Percentiles rank a stretch among this genome's conserved stretches.
These are phyloP conservation scores for Catharus ustulatus DNA, from an alignment of 2,797 vertebrate species.

Conservation along the genomic window DNA sequence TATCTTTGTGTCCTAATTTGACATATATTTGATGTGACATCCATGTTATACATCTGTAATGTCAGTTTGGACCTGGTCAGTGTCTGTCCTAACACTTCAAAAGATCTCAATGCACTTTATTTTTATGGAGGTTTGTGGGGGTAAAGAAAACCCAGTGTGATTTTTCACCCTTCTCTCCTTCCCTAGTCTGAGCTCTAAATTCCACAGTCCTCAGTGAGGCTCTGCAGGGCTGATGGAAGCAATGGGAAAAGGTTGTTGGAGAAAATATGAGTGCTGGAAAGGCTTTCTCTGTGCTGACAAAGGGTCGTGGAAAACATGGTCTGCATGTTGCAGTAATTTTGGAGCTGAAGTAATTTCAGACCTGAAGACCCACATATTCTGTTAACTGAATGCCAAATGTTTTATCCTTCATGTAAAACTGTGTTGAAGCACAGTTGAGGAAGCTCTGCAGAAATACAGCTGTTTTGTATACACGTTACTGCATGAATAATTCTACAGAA, in stretches of 20 bases:
- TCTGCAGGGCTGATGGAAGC: neutral
- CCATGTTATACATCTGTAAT: neutral
- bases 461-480: neutral
- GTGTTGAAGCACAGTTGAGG: neutral
- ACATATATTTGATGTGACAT: neutral
- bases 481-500: neutral
- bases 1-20: neutral
- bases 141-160: neutral
- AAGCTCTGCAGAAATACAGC: neutral
- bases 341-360: neutral
- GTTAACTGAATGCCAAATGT: neutral
- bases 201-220: neutral
- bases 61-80: neutral
- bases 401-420: neutral
- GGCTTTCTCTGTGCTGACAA: neutral
- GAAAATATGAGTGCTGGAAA: neutral
- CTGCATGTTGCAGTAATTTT: neutral
- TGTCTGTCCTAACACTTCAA: neutral
- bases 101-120: neutral
- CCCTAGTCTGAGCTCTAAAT: neutral
- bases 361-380: neutral
- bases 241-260: neutral
- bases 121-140: neutral
- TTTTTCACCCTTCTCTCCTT: neutral
- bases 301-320: neutral